These are phyloP conservation scores for Cryptotermes secundus DNA, from an alignment of 1,140 invertebrate genomes.

Conservation along the genomic window DNA sequence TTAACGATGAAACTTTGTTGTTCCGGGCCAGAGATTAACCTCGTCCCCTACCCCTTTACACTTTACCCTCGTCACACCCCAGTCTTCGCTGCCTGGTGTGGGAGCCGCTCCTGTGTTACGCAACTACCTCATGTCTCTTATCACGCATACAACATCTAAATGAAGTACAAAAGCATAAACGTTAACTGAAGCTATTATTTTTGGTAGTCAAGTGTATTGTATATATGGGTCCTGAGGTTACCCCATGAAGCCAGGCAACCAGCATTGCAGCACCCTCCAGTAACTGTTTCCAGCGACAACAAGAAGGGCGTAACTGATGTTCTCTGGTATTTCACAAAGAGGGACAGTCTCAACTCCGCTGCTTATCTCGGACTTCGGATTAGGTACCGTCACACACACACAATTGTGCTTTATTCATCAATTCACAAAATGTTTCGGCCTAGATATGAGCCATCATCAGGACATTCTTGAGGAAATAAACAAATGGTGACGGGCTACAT, in stretches of 20 bases:
- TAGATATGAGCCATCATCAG: too few relatives aligned
- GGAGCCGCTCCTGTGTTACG: neutral
- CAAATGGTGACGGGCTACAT: too few relatives aligned
- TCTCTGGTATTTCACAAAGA: neutral
- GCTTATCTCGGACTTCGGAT: too few relatives aligned
- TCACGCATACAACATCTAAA: constrained; percentile 34
- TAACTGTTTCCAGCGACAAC: neutral
- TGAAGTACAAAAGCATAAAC: constrained; percentile 39
- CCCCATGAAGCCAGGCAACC: too few relatives aligned
- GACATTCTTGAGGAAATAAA: too few relatives aligned
- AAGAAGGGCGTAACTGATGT: neutral
- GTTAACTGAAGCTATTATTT: constrained; percentile 38
- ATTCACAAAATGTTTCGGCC: too few relatives aligned
- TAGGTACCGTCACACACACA: too few relatives aligned
- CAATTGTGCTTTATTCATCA: too few relatives aligned
- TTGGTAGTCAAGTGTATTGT: constrained; percentile 25
- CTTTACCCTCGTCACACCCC: neutral
- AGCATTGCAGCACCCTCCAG: neutral
- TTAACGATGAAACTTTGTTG: constrained; percentile 34
- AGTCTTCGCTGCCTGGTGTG: neutral
- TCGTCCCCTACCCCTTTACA: neutral
- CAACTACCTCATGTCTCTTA: constrained; percentile 28
- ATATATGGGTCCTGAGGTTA: constrained; percentile 1
- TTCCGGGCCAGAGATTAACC: constrained; percentile 37
- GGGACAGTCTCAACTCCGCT: too few relatives aligned